These are phyloP conservation scores for Esox lucius DNA, from an alignment of 2,797 vertebrate genomes.

Conservation along the genomic window DNA sequence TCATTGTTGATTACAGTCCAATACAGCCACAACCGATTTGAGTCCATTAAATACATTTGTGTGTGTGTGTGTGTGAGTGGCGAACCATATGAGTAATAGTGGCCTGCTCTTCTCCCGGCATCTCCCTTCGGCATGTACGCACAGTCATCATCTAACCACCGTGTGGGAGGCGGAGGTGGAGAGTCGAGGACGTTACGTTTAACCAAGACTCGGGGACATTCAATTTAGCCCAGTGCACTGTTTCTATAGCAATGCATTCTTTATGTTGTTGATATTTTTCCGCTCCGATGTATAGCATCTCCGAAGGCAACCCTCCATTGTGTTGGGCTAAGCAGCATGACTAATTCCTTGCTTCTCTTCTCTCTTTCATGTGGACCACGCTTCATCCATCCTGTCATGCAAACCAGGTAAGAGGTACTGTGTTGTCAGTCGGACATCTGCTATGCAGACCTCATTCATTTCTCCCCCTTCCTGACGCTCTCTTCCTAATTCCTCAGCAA, in stretches of 20 bases:
- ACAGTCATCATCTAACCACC: slow-evolving; percentile 1
- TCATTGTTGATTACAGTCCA: background rate
- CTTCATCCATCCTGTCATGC: background rate
- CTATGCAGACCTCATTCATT: background rate
- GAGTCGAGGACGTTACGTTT: slow-evolving; percentile 2
- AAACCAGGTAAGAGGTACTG: slow-evolving; percentile 3
- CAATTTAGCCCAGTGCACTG: slow-evolving; percentile 11
- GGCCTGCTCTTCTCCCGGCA: slow-evolving; percentile 9
- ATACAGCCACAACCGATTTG: background rate
- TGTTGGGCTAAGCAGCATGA: background rate
- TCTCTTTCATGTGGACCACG: background rate
- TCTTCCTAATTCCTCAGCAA: background rate
- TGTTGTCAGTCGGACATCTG: background rate
- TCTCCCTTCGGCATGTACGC: slow-evolving; percentile 14
- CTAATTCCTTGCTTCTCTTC: background rate
- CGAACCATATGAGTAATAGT: slow-evolving; percentile 21
- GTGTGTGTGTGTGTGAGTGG: background rate
- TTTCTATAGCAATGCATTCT: background rate
- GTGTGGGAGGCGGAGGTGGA: background rate
- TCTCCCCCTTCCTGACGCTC: background rate
- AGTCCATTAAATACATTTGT: background rate
- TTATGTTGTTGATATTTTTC: background rate
- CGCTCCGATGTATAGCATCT: background rate
- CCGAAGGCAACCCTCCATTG: background rate
- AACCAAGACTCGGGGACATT: slow-evolving; percentile 13